phyloP scores from a whole-genome alignment of 2,888 invertebrate genomes.

The Poecilus cupreus region DNA sequence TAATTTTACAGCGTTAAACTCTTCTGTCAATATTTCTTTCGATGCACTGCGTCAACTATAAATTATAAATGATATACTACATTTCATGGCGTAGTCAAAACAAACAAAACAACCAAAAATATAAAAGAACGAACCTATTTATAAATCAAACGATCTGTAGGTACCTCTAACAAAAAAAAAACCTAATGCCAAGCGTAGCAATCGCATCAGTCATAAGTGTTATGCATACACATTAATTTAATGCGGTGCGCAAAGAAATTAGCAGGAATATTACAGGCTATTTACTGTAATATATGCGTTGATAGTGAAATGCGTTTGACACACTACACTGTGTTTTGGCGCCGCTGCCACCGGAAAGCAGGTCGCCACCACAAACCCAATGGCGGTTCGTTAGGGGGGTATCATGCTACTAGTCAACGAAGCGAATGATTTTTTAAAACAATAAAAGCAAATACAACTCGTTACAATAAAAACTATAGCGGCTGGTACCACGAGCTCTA shows the following conservation, averaged over 20 bases:
- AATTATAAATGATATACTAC: constrained; percentile 23
- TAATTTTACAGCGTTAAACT: background rate
- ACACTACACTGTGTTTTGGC: constrained; percentile 20
- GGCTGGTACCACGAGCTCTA: too few species aligned
- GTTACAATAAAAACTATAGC: too few species aligned
- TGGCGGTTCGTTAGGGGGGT: background rate
- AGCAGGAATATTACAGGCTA: constrained; percentile 29
- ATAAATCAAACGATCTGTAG: constrained; percentile 14
- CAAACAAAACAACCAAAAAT: background rate
- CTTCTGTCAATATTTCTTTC: constrained; percentile 24
- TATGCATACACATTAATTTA: constrained; percentile 38
- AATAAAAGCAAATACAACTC: too few species aligned
- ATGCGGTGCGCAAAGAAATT: constrained; percentile 43
- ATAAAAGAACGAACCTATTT: constrained; percentile 17
- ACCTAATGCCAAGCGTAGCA: background rate
- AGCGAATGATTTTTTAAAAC: too few species aligned
- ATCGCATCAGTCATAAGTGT: background rate
- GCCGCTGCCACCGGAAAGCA: background rate
- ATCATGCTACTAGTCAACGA: too few species aligned
- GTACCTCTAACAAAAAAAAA: background rate
- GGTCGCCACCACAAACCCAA: background rate
- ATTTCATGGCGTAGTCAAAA: too few species aligned
- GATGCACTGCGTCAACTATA: constrained; percentile 7
- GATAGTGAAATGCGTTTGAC: constrained; percentile 45
- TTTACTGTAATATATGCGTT: constrained; percentile 46